Percentiles rank a stretch among this genome's conserved stretches.
Evolutionary conservation across 2,888 invertebrate genomes (phyloP).

Genomic region (Drosophila merina): DNA sequence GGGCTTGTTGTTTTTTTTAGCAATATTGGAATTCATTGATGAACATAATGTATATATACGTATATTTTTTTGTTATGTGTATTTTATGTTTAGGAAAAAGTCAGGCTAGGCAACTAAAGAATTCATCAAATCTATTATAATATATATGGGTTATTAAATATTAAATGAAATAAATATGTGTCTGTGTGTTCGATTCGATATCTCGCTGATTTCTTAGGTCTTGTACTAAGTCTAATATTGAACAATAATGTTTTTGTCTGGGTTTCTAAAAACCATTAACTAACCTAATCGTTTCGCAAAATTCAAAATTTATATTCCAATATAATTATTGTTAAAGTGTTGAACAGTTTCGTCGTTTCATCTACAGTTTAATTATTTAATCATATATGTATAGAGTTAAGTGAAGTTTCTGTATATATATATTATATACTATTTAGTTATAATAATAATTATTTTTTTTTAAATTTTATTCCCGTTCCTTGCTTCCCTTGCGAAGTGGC

Average conservation of each 20-base stretch:
- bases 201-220: slow-evolving; percentile 7
- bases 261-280: slow-evolving; percentile 7
- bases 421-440: slow-evolving; percentile 5
- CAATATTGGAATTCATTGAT: slow-evolving; percentile 5
- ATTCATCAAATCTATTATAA: slow-evolving; percentile 6
- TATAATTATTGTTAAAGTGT: slow-evolving; percentile 6
- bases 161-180: background rate
- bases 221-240: slow-evolving; percentile 12
- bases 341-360: slow-evolving; percentile 4
- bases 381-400: slow-evolving; percentile 3
- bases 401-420: slow-evolving; percentile 9
- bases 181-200: background rate
- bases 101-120: slow-evolving; percentile 10
- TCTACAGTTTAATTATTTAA: slow-evolving; percentile 2
- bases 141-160: background rate
- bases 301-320: background rate
- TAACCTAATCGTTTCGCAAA: slow-evolving; percentile 11
- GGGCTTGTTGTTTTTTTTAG: background rate
- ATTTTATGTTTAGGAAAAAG: slow-evolving; percentile 7
- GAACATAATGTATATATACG: slow-evolving; percentile 8
- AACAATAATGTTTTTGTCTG: slow-evolving; percentile 20
- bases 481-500: slow-evolving; percentile 9
- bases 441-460: slow-evolving; percentile 7
- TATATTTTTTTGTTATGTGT: slow-evolving; percentile 7
- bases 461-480: background rate